phyloP scores from a whole-genome alignment of 2,797 vertebrate genomes.

The Sphenopsis melanotis region DNA sequence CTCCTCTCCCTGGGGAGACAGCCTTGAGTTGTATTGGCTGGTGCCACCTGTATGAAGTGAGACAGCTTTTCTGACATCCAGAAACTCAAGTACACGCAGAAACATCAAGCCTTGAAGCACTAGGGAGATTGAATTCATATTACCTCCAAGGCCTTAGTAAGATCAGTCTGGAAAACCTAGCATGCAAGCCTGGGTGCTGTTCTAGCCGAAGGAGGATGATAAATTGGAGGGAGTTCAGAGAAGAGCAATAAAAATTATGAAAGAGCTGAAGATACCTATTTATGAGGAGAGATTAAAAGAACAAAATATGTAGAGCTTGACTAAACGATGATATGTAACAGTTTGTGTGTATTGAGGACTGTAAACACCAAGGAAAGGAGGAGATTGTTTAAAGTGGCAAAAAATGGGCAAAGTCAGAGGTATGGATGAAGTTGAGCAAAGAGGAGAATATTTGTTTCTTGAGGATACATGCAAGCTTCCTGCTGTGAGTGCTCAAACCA shows the following conservation, averaged over 20 bases:
- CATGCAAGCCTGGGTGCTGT: neutral
- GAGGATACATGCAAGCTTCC: neutral
- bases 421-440: neutral
- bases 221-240: conserved; percentile 28
- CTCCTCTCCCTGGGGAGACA: neutral
- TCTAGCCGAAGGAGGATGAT: neutral
- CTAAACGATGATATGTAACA: neutral
- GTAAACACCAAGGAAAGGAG: neutral
- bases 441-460: neutral
- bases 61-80: neutral
- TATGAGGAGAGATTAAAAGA: conserved; percentile 34
- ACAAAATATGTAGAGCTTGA: conserved; percentile 32
- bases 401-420: neutral
- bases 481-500: neutral
- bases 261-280: conserved; percentile 12
- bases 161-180: neutral
- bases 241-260: conserved; percentile 29
- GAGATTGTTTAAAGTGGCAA: neutral
- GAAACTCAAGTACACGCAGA: neutral
- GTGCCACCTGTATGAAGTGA: neutral
- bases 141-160: neutral
- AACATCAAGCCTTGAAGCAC: neutral
- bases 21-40: neutral
- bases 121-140: neutral
- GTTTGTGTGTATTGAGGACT: conserved; percentile 7